Percentiles rank a stretch among this genome's conserved stretches.
phyloP scores from a whole-genome alignment of 1,140 invertebrate genomes.

The Mactra quadrangularis region DNA sequence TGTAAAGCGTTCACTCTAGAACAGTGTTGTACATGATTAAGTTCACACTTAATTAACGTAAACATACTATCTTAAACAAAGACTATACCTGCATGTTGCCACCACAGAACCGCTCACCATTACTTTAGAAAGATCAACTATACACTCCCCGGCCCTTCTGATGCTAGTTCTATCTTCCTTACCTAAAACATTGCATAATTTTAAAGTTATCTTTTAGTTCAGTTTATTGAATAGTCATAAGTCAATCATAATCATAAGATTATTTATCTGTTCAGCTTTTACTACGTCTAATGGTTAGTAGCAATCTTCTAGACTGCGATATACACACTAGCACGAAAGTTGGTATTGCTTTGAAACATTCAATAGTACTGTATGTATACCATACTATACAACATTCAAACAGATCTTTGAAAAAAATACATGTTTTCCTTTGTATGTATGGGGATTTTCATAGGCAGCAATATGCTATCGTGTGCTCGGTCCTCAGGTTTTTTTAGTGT shows the following conservation, averaged over 20 bases:
- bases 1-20: too few species aligned
- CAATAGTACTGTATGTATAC: too few species aligned
- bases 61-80: too few species aligned
- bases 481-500: too few species aligned
- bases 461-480: too few species aligned
- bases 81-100: constrained; percentile 46
- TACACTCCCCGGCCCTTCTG: constrained; percentile 17
- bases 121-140: constrained; percentile 29
- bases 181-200: background rate
- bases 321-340: background rate
- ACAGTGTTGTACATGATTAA: too few species aligned
- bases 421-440: too few species aligned
- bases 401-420: too few species aligned
- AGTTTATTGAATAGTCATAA: background rate
- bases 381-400: too few species aligned
- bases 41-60: too few species aligned
- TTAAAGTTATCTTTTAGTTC: background rate
- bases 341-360: background rate
- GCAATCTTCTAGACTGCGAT: background rate
- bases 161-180: background rate
- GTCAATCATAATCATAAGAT: background rate
- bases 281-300: background rate
- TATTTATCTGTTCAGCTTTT: background rate
- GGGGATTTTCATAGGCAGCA: too few species aligned
- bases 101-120: constrained; percentile 9